These are phyloP conservation scores for Tychaedon coryphoeus DNA, from an alignment of 2,113 vertebrate species.

Conservation along the genomic window DNA sequence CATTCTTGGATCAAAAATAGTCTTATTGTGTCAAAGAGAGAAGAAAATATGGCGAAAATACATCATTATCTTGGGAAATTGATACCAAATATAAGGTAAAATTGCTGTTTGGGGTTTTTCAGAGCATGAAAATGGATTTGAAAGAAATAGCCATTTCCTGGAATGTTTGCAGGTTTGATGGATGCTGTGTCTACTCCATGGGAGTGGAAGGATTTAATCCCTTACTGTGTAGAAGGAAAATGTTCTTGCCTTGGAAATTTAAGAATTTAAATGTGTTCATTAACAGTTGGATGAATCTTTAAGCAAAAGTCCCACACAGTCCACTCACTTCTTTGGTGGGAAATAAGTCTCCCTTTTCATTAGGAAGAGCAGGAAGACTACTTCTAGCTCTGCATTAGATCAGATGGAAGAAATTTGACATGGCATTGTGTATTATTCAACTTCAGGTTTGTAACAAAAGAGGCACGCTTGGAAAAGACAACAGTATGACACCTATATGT, in stretches of 20 bases:
- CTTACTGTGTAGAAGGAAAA: not conserved
- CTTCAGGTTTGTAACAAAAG: not conserved
- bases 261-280: not conserved
- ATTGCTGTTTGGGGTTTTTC: not conserved
- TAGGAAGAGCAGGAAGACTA: not conserved
- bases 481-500: not conserved
- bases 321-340: not conserved
- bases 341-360: not conserved
- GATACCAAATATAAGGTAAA: not conserved
- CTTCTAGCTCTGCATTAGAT: not conserved
- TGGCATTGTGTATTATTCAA: not conserved
- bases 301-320: not conserved
- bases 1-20: not conserved
- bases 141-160: not conserved
- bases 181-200: not conserved
- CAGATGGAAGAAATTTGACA: not conserved
- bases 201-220: not conserved
- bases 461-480: not conserved
- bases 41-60: not conserved
- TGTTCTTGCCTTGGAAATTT: not conserved
- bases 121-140: not conserved
- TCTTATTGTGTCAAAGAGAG: not conserved
- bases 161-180: not conserved
- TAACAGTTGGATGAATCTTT: not conserved
- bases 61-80: not conserved